These are phyloP conservation scores for Chloroceryle inda DNA, from an alignment of 2,797 vertebrate genomes.

Conservation along the genomic window DNA sequence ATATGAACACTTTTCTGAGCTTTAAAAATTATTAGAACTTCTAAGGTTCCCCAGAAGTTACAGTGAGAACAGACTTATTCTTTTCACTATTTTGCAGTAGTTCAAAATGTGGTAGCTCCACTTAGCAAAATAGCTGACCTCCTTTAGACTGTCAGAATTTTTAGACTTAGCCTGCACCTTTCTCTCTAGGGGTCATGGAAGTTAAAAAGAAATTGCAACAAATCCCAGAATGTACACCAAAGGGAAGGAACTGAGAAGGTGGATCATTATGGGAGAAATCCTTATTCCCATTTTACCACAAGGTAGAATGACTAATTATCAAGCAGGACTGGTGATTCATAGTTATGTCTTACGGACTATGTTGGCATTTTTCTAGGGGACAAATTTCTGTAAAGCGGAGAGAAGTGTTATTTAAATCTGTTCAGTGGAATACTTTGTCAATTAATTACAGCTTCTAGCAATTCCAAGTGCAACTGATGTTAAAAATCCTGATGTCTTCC, in stretches of 20 bases:
- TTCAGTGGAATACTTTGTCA: constrained; percentile 1
- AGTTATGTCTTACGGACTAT: not conserved
- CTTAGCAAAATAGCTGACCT: not conserved
- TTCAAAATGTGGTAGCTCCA: not conserved
- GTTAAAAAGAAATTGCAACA: not conserved
- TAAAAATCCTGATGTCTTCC: not conserved
- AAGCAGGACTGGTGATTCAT: not conserved
- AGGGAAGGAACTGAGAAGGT: not conserved
- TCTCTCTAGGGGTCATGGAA: not conserved
- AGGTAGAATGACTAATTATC: not conserved
- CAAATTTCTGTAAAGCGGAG: not conserved
- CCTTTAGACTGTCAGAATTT: not conserved
- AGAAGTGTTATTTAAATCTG: not conserved
- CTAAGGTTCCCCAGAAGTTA: not conserved
- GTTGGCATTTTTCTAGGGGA: not conserved
- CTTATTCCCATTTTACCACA: not conserved
- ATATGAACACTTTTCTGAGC: not conserved
- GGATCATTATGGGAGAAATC: not conserved
- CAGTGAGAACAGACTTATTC: not conserved
- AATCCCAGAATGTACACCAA: not conserved
- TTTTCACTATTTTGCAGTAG: not conserved
- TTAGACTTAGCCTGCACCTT: not conserved
- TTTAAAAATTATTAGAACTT: not conserved
- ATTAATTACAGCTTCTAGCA: not conserved
- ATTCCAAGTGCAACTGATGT: not conserved